Conservation (phyloP, 2,113 vertebrate genomes). For the Eolophus roseicapilla region DNA sequence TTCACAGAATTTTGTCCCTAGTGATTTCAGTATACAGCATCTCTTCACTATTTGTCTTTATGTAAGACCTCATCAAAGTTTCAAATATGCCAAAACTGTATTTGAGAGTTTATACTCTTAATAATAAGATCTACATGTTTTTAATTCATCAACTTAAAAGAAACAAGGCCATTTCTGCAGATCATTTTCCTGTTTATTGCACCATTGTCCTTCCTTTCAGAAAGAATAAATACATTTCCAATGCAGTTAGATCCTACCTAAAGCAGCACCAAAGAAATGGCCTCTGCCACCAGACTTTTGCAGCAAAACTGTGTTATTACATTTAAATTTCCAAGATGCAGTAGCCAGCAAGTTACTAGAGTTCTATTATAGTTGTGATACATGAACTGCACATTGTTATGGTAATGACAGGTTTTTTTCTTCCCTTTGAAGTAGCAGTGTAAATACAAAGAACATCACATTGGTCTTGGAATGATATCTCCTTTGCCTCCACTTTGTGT, state of each 20-base stretch:
- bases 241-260: not conserved
- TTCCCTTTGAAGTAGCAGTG: constrained; percentile 35
- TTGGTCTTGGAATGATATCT: constrained; percentile 1
- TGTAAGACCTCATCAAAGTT: not conserved
- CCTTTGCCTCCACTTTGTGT: not conserved
- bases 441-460: constrained; percentile 49
- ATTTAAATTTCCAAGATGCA: constrained; percentile 49
- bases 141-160: not conserved
- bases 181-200: not conserved
- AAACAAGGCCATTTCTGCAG: not conserved
- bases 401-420: constrained; percentile 35
- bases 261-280: not conserved
- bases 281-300: constrained; percentile 36
- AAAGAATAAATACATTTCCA: constrained; percentile 38
- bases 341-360: constrained; percentile 44
- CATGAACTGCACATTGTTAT: constrained; percentile 61
- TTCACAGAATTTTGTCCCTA: not conserved
- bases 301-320: constrained; percentile 41
- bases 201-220: not conserved
- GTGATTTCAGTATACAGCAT: accelerated
- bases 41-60: not conserved
- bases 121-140: not conserved
- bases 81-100: not conserved
- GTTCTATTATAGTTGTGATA: constrained; percentile 58
- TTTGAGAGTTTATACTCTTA: not conserved